Base-by-base conservation (phyloP, 2,797 vertebrate genomes). In the Spinibarbus caldwelli region DNA sequence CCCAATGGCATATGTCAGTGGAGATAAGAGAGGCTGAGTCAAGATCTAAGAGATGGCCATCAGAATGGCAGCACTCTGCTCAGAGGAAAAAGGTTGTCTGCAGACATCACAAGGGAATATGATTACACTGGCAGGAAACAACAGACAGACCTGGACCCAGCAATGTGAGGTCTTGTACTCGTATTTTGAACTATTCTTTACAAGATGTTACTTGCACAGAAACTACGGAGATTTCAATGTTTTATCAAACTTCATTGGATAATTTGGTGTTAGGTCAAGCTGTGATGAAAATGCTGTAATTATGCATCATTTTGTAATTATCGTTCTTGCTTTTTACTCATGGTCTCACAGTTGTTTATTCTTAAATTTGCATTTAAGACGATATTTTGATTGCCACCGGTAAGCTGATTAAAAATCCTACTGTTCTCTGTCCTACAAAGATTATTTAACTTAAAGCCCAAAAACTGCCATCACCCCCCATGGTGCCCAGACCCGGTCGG, bases 41-140 rank as follows among this genome's bases (percentile, higher is more conserved):
- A 57, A 57, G 76, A 71, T 62, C 41, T 57, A 49, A 77, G 43
- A 84, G 83, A 72, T 68, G 54, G 29, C 43, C 71, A 75, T 80
- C 23, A 75, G n/a, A 75, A 85, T 57, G 45, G 66, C 82, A 78
- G 68, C 71, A 71, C 66, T 84, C 38, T n/a, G 10, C 64, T 79
- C 62, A 75, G 70, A 76, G 86, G 82, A 80, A 88, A 86, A 85
- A 31, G 84, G 70, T 78, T 72, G 76, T 68, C 64, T 76, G 36
- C 45, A 64, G 57, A 68, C 75, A 59, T 83, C 83, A 86, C 72
- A 57, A 62, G 64, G 57, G 59, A 78, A 64, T 83, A 29, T 38
- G 41, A 71, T 49, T 78, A 85, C 23, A 12, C 45, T 59, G 34
- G 36, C 38, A 66, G 70, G 68, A 80, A 85, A 78, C 38, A n/a